These are phyloP conservation scores for Tamandua tetradactyla DNA, from an alignment of 2,797 vertebrate genomes.

Conservation along the genomic window DNA sequence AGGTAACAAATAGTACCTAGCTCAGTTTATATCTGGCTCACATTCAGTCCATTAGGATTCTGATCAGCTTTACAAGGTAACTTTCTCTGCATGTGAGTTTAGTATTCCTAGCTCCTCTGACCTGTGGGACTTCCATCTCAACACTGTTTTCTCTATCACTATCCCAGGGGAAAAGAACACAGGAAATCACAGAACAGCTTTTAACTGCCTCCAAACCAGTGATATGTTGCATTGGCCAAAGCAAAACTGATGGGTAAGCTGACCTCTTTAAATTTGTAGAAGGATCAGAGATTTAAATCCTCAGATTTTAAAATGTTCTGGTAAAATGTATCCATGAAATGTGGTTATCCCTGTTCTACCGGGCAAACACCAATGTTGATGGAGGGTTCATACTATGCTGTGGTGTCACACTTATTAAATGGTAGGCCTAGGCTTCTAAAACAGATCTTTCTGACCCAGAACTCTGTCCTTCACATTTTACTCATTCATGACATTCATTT, in stretches of 20 bases:
- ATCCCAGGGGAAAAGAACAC: accelerated
- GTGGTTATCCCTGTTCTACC: too few species aligned
- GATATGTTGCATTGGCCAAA: neutral
- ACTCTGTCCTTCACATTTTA: neutral
- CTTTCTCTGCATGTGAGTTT: neutral
- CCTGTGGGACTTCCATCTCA: accelerated
- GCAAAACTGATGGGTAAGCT: neutral
- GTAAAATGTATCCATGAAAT: accelerated
- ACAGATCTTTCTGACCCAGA: neutral
- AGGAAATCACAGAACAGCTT: neutral
- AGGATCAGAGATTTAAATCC: accelerated
- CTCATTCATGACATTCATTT: accelerated
- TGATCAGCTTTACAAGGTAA: neutral
- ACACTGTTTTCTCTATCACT: neutral
- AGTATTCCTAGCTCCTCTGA: neutral
- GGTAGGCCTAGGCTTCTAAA: neutral
- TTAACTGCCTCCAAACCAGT: neutral
- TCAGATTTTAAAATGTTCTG: neutral
- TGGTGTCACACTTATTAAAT: neutral
- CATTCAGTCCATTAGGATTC: accelerated
- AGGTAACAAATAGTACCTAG: neutral
- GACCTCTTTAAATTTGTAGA: neutral
- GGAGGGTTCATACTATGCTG: accelerated
- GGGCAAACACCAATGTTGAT: neutral
- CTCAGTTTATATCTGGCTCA: neutral